Conservation (phyloP, 2,797 vertebrate genomes). For the Apogon talboti region DNA sequence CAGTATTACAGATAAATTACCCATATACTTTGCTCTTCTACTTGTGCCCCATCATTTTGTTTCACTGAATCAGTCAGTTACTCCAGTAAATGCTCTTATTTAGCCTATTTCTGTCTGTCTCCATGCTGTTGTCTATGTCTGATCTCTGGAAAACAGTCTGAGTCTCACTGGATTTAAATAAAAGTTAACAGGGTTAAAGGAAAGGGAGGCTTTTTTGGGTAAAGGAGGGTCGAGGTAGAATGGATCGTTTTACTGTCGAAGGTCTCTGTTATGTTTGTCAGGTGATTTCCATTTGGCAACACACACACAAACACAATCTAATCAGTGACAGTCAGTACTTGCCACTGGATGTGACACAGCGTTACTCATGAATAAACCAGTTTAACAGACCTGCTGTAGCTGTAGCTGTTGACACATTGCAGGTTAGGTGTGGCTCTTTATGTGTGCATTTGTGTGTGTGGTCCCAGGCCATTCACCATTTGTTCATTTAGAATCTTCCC, state of each 20-base stretch:
- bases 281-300: conserved; percentile 65
- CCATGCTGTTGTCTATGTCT: too few species aligned
- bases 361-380: conserved; percentile 49
- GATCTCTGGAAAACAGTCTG: not conserved
- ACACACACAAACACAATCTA: conserved; percentile 27
- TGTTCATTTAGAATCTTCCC: conserved; percentile 22
- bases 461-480: conserved; percentile 36
- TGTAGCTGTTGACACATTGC: conserved; percentile 42
- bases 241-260: conserved; percentile 11
- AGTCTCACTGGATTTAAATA: not conserved
- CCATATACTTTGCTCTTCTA: too few species aligned
- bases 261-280: conserved; percentile 65
- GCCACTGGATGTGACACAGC: conserved; percentile 39
- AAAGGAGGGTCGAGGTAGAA: not conserved
- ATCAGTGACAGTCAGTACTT: conserved; percentile 51
- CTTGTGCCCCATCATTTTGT: too few species aligned
- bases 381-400: conserved; percentile 35
- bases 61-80: too few species aligned
- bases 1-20: too few species aligned
- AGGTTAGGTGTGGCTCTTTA: conserved; percentile 13
- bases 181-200: not conserved
- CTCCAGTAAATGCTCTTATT: not conserved
- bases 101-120: not conserved
- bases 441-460: conserved; percentile 38
- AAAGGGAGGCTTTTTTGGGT: not conserved